These are phyloP conservation scores for Orthosia gracilis DNA, from an alignment of 2,888 invertebrate species.

Conservation along the genomic window DNA sequence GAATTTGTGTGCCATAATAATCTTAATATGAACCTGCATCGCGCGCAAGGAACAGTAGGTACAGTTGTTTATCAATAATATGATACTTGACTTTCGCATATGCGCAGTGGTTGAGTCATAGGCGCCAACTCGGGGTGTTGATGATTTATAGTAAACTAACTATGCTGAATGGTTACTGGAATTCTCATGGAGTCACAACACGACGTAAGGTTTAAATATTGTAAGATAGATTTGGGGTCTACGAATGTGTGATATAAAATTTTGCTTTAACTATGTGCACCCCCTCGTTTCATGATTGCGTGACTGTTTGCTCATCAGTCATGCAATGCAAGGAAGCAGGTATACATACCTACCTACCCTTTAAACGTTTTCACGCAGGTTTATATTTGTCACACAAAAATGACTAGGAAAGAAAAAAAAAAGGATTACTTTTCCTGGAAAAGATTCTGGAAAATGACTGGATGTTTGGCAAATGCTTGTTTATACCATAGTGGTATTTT, in stretches of 20 bases:
- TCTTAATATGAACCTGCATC: constrained; percentile 5
- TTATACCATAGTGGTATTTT: too few species aligned
- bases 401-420: background rate
- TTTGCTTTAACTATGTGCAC: background rate
- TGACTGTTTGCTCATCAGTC: too few species aligned
- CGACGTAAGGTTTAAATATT: background rate
- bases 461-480: too few species aligned
- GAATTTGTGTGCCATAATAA: too few species aligned
- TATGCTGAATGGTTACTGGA: background rate
- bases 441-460: too few species aligned
- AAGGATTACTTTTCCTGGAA: background rate
- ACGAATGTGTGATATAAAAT: background rate
- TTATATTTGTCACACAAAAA: too few species aligned
- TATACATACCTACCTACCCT: too few species aligned
- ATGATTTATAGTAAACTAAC: background rate
- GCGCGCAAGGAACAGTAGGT: background rate
- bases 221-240: background rate
- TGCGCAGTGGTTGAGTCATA: constrained; percentile 17
- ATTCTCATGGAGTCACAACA: background rate
- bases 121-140: background rate
- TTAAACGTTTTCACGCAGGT: too few species aligned
- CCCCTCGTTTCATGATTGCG: too few species aligned
- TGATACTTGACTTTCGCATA: constrained; percentile 16
- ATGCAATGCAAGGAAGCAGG: too few species aligned
- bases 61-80: constrained; percentile 30